Percentiles rank a stretch among this genome's conserved stretches.
Evolutionary conservation across 2,888 invertebrate genomes (phyloP).

Genomic region (Dryobotodes eremita): DNA sequence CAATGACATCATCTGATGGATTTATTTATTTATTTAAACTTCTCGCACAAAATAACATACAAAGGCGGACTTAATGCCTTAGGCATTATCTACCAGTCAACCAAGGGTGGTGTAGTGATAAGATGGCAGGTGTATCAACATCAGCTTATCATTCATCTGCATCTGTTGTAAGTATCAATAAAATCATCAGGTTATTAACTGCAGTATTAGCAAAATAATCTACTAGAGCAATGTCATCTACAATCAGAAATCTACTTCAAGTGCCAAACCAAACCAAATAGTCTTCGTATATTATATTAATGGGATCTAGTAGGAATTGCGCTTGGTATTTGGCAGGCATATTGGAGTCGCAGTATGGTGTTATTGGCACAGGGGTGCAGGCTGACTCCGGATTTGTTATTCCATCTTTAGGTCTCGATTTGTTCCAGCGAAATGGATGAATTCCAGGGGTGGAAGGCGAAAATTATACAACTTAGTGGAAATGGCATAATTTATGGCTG

Average conservation of each 20-base stretch:
- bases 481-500: neutral
- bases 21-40: too few species aligned
- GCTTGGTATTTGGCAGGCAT: neutral
- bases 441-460: neutral
- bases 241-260: neutral
- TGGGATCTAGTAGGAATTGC: neutral
- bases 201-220: slow-evolving; percentile 7
- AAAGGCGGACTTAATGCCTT: too few species aligned
- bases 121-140: too few species aligned
- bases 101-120: too few species aligned
- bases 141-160: slow-evolving; percentile 15
- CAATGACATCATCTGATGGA: neutral
- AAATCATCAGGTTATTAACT: slow-evolving; percentile 20
- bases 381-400: neutral
- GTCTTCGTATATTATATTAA: neutral
- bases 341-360: neutral
- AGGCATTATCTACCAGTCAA: too few species aligned
- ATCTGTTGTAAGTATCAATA: slow-evolving; percentile 21
- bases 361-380: neutral
- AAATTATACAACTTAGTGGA: neutral
- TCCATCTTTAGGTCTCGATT: neutral
- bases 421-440: neutral
- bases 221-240: neutral
- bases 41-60: too few species aligned
- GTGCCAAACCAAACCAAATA: neutral